A percentile compares a stretch with the other conserved stretches of the same genome.
phyloP scores from a whole-genome alignment of 2,113 vertebrate genomes.

The Gymnorhina tibicen region DNA sequence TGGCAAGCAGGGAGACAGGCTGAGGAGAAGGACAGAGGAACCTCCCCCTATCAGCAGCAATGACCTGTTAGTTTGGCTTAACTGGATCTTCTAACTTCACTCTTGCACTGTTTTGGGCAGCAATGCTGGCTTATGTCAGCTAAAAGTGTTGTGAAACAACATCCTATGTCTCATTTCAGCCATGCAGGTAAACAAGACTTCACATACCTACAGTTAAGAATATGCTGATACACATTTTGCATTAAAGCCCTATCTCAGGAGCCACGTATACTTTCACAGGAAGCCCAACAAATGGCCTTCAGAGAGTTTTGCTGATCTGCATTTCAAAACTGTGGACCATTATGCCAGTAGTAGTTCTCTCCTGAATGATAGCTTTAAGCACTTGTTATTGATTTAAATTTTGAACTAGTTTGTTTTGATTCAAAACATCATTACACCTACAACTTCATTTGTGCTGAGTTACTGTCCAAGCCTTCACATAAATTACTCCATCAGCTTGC shows the following conservation, averaged over 20 bases:
- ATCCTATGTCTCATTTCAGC: not conserved
- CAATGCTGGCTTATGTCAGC: conserved; percentile 13
- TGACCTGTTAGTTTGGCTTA: conserved; percentile 30
- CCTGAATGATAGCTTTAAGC: conserved; percentile 15
- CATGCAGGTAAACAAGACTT: conserved; percentile 21
- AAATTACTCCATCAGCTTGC: not conserved
- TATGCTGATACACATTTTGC: conserved; percentile 26
- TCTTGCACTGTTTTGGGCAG: not conserved
- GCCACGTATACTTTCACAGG: not conserved
- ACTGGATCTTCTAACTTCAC: conserved; percentile 13
- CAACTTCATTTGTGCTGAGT: conserved; percentile 37
- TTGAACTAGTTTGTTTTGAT: conserved; percentile 50
- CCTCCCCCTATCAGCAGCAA: not conserved
- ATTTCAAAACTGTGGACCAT: conserved; percentile 18
- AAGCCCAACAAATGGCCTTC: conserved; percentile 14
- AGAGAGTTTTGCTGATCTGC: conserved; percentile 22
- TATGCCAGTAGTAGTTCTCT: not conserved
- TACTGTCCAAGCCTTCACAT: conserved; percentile 7
- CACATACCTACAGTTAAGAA: not conserved
- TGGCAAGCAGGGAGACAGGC: not conserved
- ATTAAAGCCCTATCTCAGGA: conserved; percentile 10
- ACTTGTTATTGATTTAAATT: conserved; percentile 44
- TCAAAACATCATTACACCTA: conserved; percentile 53
- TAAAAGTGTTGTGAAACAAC: conserved; percentile 19
- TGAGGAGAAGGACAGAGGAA: not conserved